These are phyloP conservation scores for Anolis carolinensis DNA, from an alignment of 2,113 vertebrate genomes.

Conservation along the genomic window DNA sequence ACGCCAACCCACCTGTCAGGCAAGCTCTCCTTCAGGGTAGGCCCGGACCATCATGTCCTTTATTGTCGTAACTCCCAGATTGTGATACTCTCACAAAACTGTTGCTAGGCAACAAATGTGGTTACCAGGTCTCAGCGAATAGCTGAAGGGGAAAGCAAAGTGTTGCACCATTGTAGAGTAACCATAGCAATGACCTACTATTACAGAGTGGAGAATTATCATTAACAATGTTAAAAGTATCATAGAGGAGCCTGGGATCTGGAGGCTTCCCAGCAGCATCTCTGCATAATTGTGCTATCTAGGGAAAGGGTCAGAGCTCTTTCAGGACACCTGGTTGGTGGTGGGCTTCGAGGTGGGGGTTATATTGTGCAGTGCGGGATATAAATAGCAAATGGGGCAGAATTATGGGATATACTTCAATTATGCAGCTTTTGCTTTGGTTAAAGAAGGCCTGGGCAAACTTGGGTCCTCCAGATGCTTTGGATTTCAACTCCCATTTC, in stretches of 20 bases:
- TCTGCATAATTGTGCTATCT: conserved; percentile 65
- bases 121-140: conserved; percentile 81
- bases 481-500: background rate
- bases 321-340: conserved; percentile 39
- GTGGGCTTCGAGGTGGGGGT: background rate
- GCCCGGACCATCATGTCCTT: conserved; percentile 70
- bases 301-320: conserved; percentile 55
- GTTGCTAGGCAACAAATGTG: conserved; percentile 87
- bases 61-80: conserved; percentile 79
- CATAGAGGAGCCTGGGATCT: conserved; percentile 72
- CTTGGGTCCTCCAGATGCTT: too few relatives aligned
- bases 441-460: background rate
- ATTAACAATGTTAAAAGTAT: conserved; percentile 84
- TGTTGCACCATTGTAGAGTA: conserved; percentile 86
- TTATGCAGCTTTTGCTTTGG: background rate
- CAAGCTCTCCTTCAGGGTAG: conserved; percentile 57
- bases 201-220: conserved; percentile 86
- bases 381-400: background rate
- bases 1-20: conserved; percentile 20
- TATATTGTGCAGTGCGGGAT: background rate
- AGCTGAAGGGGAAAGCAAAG: conserved; percentile 83
- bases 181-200: conserved; percentile 91
- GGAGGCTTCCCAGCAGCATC: conserved; percentile 70
- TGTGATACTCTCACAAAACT: conserved; percentile 83
- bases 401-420: background rate